phyloP scores from a whole-genome alignment of 2,797 vertebrate species.

The Cyprinella venusta region DNA sequence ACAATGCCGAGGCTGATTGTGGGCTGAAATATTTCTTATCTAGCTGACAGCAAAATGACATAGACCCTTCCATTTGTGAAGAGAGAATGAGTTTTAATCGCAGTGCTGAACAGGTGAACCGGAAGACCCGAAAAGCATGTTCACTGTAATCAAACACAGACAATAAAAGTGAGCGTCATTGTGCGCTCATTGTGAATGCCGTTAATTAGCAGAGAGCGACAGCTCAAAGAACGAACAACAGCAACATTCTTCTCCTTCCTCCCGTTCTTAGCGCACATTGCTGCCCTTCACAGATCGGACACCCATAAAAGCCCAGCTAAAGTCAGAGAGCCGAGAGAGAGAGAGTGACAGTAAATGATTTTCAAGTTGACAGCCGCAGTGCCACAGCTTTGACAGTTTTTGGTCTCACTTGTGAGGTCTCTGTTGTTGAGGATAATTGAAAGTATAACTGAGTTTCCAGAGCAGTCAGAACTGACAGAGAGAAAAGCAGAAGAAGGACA shows the following conservation, averaged over 20 bases:
- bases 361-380: slow-evolving; percentile 73
- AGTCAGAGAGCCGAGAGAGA: slow-evolving; percentile 65
- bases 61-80: slow-evolving; percentile 1
- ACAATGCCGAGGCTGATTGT: slow-evolving; percentile 7
- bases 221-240: slow-evolving; percentile 61
- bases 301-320: slow-evolving; percentile 39
- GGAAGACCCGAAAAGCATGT: slow-evolving; percentile 27
- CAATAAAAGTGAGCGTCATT: slow-evolving; percentile 53
- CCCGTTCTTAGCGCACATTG: slow-evolving; percentile 48
- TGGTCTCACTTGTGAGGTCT: slow-evolving; percentile 70
- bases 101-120: slow-evolving; percentile 31
- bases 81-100: slow-evolving; percentile 28
- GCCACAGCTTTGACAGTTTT: slow-evolving; percentile 74
- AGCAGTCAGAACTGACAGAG: slow-evolving; percentile 57
- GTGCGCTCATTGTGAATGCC: slow-evolving; percentile 20
- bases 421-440: slow-evolving; percentile 78
- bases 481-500: slow-evolving; percentile 54
- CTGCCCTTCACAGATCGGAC: slow-evolving; percentile 51
- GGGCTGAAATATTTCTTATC: slow-evolving; percentile 6
- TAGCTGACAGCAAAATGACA: slow-evolving; percentile 1
- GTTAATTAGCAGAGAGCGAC: slow-evolving; percentile 67
- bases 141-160: slow-evolving; percentile 34
- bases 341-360: slow-evolving; percentile 79
- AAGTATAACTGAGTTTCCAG: slow-evolving; percentile 74
- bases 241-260: slow-evolving; percentile 56